These are phyloP conservation scores for Pyralis farinalis DNA, from an alignment of 2,888 invertebrate species.

Conservation along the genomic window DNA sequence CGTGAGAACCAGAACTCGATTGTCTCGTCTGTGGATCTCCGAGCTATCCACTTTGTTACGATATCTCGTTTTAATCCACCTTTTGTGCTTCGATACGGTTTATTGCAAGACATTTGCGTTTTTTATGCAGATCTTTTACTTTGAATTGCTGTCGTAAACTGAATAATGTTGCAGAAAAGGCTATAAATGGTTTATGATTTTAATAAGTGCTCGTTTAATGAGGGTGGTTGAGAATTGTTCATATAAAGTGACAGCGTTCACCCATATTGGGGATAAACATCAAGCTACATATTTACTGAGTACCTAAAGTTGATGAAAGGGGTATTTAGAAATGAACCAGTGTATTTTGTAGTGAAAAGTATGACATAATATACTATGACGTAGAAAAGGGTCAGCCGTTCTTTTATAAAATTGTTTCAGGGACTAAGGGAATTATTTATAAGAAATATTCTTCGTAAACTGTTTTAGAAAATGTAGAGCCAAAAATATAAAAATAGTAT, in stretches of 20 bases:
- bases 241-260: background rate
- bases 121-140: constrained; percentile 35
- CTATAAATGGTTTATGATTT: constrained; percentile 23
- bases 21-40: constrained; percentile 27
- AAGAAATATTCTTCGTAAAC: too few relatives aligned
- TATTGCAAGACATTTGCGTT: constrained; percentile 34
- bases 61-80: constrained; percentile 38
- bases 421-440: too few relatives aligned
- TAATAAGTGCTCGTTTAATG: constrained; percentile 4
- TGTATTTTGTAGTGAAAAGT: too few relatives aligned
- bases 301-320: too few relatives aligned
- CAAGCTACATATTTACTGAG: too few relatives aligned
- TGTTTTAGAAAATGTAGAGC: too few relatives aligned
- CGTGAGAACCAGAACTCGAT: constrained; percentile 69
- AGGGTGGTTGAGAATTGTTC: background rate
- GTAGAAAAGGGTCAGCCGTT: too few relatives aligned
- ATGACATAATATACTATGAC: too few relatives aligned
- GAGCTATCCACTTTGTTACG: constrained; percentile 30
- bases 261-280: background rate
- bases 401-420: too few relatives aligned
- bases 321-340: too few relatives aligned
- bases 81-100: constrained; percentile 39
- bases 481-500: too few relatives aligned
- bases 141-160: constrained; percentile 31
- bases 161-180: constrained; percentile 25